Evolutionary conservation across 2,113 vertebrate species (phyloP).

Genomic region (Picathartes gymnocephalus): DNA sequence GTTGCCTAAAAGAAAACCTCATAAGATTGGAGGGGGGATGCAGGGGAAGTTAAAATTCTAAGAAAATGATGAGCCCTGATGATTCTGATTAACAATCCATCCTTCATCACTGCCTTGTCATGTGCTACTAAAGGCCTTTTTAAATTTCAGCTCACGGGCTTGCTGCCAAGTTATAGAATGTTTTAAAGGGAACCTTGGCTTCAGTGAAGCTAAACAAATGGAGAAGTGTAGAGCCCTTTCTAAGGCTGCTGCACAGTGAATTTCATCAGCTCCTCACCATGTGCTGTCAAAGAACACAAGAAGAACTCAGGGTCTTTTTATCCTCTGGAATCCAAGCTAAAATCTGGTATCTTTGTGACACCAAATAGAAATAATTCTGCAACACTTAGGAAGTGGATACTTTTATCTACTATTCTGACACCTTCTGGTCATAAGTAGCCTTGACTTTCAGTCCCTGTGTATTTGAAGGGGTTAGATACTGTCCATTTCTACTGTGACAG

Average conservation of each 20-base stretch:
- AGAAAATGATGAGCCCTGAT: neutral
- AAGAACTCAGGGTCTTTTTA: neutral
- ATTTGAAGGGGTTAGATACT: neutral
- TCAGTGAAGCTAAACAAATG: neutral
- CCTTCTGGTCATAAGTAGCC: conserved; percentile 1
- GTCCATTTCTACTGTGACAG: neutral
- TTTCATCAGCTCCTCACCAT: neutral
- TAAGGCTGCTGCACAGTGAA: neutral
- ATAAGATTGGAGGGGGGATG: neutral
- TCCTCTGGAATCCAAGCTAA: neutral
- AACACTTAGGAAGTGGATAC: neutral
- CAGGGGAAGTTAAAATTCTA: neutral
- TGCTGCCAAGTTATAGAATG: neutral
- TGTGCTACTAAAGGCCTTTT: neutral
- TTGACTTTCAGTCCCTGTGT: neutral
- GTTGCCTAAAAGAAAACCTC: neutral
- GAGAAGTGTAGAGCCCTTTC: neutral
- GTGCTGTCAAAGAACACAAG: neutral
- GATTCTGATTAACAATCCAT: neutral
- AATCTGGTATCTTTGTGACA: neutral
- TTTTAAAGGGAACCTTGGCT: neutral
- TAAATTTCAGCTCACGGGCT: neutral
- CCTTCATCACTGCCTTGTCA: neutral
- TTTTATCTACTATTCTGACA: conserved; percentile 12
- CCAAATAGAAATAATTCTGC: conserved; percentile 7